phyloP scores from a whole-genome alignment of 2,797 vertebrate species.

The Oreortyx pictus region DNA sequence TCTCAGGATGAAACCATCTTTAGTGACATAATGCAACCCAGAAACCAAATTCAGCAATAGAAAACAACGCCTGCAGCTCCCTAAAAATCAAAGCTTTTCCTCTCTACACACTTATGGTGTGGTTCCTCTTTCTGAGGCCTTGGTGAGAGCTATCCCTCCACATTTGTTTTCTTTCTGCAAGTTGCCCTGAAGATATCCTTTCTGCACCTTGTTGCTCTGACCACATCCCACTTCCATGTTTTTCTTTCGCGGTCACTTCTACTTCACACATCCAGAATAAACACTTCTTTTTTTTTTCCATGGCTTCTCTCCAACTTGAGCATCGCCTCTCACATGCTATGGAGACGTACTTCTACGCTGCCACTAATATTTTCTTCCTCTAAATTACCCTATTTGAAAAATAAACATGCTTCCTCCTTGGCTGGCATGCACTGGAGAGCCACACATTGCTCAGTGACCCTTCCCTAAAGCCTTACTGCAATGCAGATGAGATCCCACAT shows the following conservation, averaged over 20 bases:
- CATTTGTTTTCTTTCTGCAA: not conserved
- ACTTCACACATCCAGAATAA: conserved; percentile 8
- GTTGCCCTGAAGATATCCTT: not conserved
- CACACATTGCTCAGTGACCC: not conserved
- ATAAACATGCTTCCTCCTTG: not conserved
- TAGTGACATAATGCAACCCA: not conserved
- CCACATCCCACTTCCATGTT: not conserved
- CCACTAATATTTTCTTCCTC: not conserved
- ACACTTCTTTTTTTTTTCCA: accelerated
- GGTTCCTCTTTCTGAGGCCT: not conserved
- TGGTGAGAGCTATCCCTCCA: not conserved
- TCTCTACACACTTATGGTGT: not conserved
- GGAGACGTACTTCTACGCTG: not conserved
- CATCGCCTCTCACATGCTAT: not conserved
- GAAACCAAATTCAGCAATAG: not conserved
- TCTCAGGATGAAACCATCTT: not conserved
- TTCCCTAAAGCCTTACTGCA: not conserved
- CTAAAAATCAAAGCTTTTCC: not conserved
- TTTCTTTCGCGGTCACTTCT: not conserved
- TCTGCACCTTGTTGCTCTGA: conserved; percentile 10
- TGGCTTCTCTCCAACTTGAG: not conserved
- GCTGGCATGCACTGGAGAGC: not conserved
- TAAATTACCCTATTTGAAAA: not conserved
- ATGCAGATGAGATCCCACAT: not conserved
- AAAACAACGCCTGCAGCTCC: not conserved